Conservation (phyloP, 2,797 vertebrate genomes). For the Liparis tanakae region DNA sequence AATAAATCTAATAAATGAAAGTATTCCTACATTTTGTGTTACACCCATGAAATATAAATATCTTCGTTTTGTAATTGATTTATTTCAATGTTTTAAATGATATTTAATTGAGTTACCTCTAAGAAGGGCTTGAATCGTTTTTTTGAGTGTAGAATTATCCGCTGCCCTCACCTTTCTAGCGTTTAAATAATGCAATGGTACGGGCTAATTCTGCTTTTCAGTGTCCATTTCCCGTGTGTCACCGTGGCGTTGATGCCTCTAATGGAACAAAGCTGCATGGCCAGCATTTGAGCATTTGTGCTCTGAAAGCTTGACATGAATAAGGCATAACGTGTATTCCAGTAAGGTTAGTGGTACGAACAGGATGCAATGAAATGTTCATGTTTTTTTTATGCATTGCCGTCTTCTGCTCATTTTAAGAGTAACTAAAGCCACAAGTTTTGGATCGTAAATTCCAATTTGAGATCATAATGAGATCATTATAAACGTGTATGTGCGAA, state of each 20-base stretch:
- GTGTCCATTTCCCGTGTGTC: constrained; percentile 9
- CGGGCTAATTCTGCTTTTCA: too few species aligned
- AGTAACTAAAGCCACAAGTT: neutral
- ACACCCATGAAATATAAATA: too few species aligned
- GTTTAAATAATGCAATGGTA: too few species aligned
- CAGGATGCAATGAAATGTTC: neutral
- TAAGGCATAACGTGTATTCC: too few species aligned
- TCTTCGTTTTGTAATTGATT: too few species aligned
- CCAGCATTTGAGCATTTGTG: constrained; percentile 6
- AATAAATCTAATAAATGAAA: too few species aligned
- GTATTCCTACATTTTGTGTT: too few species aligned
- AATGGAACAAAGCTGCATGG: constrained; percentile 17
- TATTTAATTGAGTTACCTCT: too few species aligned
- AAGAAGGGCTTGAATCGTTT: too few species aligned
- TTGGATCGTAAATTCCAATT: neutral
- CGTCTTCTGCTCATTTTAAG: neutral
- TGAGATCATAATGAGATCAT: neutral
- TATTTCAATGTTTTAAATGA: too few species aligned
- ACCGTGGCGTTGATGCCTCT: neutral
- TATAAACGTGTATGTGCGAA: neutral
- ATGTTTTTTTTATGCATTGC: neutral
- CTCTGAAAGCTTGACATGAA: constrained; percentile 9
- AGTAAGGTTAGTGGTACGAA: neutral
- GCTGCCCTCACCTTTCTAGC: neutral
- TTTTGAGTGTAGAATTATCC: neutral